A percentile compares a stretch with the other conserved stretches of the same genome.
These are phyloP conservation scores for Hemiprocne comata DNA, from an alignment of 2,113 vertebrate genomes.

Conservation along the genomic window DNA sequence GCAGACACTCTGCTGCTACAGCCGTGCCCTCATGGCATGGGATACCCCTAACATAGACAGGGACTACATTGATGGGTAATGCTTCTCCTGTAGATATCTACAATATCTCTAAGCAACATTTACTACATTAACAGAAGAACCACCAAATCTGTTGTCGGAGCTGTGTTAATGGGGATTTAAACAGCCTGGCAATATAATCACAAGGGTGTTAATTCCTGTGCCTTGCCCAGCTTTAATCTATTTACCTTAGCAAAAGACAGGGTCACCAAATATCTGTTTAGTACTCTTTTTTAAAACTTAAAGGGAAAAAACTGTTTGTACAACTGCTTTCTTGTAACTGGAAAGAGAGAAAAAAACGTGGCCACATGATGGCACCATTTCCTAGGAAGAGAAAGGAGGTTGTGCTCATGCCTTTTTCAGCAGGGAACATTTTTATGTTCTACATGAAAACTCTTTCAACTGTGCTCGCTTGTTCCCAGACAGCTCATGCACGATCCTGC, in stretches of 20 bases:
- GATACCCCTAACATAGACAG: fast-evolving
- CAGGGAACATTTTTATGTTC: not conserved
- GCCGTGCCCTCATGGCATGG: not conserved
- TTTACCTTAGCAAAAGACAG: not conserved
- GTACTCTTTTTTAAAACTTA: not conserved
- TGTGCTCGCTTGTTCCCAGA: not conserved
- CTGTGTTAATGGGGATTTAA: not conserved
- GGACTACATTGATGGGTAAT: not conserved
- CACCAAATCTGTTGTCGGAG: not conserved
- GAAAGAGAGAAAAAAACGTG: not conserved
- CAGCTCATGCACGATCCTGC: not conserved
- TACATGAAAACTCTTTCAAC: not conserved
- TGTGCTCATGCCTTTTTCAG: not conserved
- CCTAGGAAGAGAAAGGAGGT: not conserved
- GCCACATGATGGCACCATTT: slow-evolving; percentile 65
- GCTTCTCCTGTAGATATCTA: not conserved
- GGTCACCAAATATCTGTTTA: not conserved
- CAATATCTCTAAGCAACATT: not conserved
- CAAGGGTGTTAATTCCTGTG: not conserved
- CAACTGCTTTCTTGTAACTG: not conserved
- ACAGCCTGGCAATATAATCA: not conserved
- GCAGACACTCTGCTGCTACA: not conserved
- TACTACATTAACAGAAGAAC: not conserved
- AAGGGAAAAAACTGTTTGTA: not conserved
- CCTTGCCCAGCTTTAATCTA: not conserved